Evolutionary conservation across 2,797 vertebrate species (phyloP).

Genomic region (Balearica regulorum): DNA sequence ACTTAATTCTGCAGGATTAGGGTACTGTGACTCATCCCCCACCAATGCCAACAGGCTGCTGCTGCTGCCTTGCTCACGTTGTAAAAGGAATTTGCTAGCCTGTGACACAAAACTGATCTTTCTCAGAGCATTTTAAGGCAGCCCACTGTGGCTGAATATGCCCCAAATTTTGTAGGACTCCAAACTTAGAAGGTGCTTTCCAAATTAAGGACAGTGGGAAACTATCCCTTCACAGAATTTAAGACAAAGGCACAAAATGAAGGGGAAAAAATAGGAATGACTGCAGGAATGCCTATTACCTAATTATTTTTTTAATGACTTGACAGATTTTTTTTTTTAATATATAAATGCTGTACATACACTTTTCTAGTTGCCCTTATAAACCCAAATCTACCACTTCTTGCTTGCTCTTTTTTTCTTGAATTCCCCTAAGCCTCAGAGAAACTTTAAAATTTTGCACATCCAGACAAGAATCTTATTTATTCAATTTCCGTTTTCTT

Average conservation of each 20-base stretch:
- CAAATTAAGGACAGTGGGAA: background rate
- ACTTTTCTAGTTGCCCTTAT: background rate
- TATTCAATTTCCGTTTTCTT: background rate
- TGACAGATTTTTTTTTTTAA: background rate
- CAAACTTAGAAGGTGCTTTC: background rate
- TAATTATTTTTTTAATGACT: background rate
- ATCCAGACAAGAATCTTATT: background rate
- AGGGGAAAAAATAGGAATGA: background rate
- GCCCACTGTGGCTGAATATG: fast-evolving
- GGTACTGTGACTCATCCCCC: background rate
- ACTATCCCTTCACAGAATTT: background rate
- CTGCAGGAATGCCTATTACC: background rate
- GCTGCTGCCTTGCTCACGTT: background rate
- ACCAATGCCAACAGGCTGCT: background rate
- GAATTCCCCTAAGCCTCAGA: background rate
- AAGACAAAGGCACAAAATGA: background rate
- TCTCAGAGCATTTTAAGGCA: background rate
- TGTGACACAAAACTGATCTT: background rate
- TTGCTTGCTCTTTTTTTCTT: background rate
- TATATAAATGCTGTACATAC: background rate
- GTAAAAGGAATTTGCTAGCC: background rate
- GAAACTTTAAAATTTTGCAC: background rate
- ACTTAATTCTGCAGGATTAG: background rate
- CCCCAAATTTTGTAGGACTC: background rate
- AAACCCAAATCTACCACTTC: background rate